Conservation (phyloP, 2,113 vertebrate species). For the Saguinus imperator region DNA sequence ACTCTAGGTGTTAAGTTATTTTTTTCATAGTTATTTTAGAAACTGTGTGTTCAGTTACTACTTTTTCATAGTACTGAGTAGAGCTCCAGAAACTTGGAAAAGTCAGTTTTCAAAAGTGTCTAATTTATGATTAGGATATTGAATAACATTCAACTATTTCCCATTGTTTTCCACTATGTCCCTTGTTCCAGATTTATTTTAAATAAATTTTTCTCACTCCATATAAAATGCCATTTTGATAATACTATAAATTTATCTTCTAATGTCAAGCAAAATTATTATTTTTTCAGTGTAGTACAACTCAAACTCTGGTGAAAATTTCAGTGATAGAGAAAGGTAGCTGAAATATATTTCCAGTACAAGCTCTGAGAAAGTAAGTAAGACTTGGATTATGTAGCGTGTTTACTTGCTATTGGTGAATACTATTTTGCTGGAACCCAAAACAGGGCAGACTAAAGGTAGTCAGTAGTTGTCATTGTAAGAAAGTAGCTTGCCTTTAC, state of each 20-base stretch:
- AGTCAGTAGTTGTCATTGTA: background rate
- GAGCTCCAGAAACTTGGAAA: slow-evolving; percentile 2
- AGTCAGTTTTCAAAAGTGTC: slow-evolving; percentile 48
- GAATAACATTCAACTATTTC: background rate
- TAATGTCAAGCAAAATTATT: slow-evolving; percentile 27
- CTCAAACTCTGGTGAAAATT: background rate
- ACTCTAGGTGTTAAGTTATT: slow-evolving; percentile 18
- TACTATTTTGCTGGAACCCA: background rate
- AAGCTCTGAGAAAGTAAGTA: background rate
- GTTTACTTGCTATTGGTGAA: background rate
- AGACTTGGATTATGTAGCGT: background rate
- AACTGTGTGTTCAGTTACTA: background rate
- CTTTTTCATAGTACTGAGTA: background rate
- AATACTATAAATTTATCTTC: background rate
- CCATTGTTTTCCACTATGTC: background rate
- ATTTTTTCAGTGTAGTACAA: slow-evolving; percentile 25
- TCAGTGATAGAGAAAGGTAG: background rate
- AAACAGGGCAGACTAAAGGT: background rate
- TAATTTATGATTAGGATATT: slow-evolving; percentile 46
- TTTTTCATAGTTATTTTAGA: slow-evolving; percentile 46
- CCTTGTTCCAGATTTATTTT: slow-evolving; percentile 6
- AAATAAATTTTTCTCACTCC: background rate
- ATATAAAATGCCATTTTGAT: slow-evolving; percentile 34
- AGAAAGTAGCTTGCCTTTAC: background rate
- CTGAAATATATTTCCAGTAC: background rate